These are phyloP conservation scores for Magallana angulata DNA, from an alignment of 1,140 invertebrate genomes.

Conservation along the genomic window DNA sequence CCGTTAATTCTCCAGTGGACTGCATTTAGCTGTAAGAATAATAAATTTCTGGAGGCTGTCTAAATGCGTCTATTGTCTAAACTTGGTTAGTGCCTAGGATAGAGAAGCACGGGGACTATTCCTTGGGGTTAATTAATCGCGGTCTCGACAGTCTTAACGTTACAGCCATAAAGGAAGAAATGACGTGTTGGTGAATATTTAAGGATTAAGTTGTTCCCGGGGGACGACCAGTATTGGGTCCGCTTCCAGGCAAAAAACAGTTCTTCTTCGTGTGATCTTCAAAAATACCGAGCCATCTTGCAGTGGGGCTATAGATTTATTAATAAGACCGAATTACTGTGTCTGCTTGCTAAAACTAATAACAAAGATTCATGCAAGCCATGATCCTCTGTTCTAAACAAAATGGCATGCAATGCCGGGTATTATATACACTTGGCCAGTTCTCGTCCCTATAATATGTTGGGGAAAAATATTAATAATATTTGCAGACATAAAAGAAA, in stretches of 20 bases:
- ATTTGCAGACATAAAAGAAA: too few relatives aligned
- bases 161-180: slow-evolving; percentile 15
- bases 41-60: not conserved
- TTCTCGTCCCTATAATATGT: not conserved
- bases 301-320: not conserved
- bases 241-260: not conserved
- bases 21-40: not conserved
- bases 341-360: slow-evolving; percentile 18
- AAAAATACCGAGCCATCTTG: not conserved
- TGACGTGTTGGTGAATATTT: slow-evolving; percentile 20
- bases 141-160: not conserved
- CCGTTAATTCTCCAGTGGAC: not conserved
- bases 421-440: not conserved
- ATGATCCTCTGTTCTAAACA: not conserved
- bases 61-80: slow-evolving; percentile 16
- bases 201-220: slow-evolving; percentile 10
- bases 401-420: not conserved
- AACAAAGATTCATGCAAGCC: not conserved
- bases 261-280: not conserved
- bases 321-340: not conserved
- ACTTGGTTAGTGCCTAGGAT: not conserved
- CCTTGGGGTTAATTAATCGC: slow-evolving; percentile 35
- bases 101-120: not conserved
- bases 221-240: not conserved
- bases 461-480: too few relatives aligned